Percentiles rank a stretch among this genome's conserved stretches.
These are phyloP conservation scores for Upupa epops DNA, from an alignment of 2,113 vertebrate genomes.

Conservation along the genomic window DNA sequence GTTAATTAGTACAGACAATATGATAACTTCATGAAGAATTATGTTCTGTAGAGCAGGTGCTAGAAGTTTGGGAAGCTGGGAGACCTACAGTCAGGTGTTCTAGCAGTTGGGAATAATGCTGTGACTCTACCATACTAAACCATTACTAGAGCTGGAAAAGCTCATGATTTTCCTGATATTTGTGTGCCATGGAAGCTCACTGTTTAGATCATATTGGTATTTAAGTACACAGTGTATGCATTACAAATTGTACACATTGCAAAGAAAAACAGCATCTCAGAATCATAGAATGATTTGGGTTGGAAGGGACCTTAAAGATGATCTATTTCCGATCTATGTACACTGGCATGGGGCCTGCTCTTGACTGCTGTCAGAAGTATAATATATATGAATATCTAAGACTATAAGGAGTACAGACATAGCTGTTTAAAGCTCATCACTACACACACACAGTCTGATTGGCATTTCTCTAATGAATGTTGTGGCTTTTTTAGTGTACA, in stretches of 20 bases:
- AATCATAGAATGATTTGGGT: no score
- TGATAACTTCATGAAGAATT: neutral
- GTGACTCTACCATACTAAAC: neutral
- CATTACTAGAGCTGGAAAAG: neutral
- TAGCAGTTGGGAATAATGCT: neutral
- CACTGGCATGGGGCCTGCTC: neutral
- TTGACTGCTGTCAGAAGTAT: neutral
- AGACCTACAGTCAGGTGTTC: neutral
- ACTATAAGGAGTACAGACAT: neutral
- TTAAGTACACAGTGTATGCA: neutral
- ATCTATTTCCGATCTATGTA: neutral
- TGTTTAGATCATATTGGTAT: neutral
- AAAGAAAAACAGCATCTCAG: no score
- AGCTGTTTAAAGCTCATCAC: neutral
- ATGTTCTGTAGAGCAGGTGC: neutral
- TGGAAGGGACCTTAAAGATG: no score
- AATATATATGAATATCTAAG: neutral
- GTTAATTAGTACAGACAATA: neutral
- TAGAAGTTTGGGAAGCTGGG: neutral
- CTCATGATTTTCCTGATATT: neutral
- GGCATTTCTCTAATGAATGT: neutral
- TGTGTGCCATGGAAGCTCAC: neutral
- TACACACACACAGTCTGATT: rapidly evolving
- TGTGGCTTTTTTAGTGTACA: neutral
- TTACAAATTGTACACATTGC: no score